Base-by-base conservation (phyloP, 2,797 vertebrate genomes). In the Channa striata region DNA sequence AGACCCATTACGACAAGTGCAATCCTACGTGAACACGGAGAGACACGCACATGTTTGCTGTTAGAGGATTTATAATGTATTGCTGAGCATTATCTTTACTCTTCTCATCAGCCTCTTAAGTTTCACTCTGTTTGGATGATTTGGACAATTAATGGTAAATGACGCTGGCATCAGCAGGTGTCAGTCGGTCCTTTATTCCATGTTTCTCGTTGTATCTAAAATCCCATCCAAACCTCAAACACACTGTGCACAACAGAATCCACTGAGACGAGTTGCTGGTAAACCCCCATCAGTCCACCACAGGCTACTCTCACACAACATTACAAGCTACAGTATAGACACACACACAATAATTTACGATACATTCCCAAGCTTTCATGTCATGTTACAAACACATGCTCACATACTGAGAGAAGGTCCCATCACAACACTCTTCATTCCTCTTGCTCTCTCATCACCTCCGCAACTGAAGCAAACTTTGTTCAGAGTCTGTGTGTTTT, bases 401-500 rank as follows among this genome's bases (percentile, higher is more conserved):
- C 47, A 68, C 56, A 57, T 61, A 33, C 40, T 59, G 9, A 62
- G 37, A 72, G 42, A 74, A 17, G 11, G n/a, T 69, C 34, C 37
- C 43, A 65, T 68, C 7, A 20, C 40, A 64, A 76, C 60, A 30
- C 75, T 42, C 48, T 54, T 60, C 20, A 11, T 71, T 30, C 39
- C 30, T 25, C 23, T 10, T 42, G 5, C 6, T 1, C 62, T 77
- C 59, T 79, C 81, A 61, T 71, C 77, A 75, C 67, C 67, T 66
- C 64, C 57, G 69, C 12, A 75, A 74, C 76, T 72, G 12, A 77
- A 66, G 51, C 34, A 19, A 40, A 49, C 65, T 62, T 75, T 74
- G 61, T 75, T 78, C 42, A 52, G 16, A 60, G 59, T 82, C 64
- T 64, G 56, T 68, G 58, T 82, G 68, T 80, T 83, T 85, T 70